These are phyloP conservation scores for Hyphantria cunea DNA, from an alignment of 1,140 invertebrate genomes.

Conservation along the genomic window DNA sequence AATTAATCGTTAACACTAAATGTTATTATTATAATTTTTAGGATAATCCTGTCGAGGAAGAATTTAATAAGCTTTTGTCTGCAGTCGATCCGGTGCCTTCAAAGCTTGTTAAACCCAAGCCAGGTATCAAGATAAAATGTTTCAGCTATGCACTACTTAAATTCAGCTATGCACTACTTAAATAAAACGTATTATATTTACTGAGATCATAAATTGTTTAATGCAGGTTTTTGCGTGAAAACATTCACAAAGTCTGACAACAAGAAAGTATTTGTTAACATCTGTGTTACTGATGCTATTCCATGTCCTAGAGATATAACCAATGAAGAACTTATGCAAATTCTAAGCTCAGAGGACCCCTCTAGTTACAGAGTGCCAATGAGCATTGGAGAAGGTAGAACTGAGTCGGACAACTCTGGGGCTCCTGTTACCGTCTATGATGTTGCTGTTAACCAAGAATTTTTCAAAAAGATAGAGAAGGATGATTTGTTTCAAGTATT, in stretches of 20 bases:
- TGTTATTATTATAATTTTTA: conserved; percentile 37
- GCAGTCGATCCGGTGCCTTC: conserved; percentile 56
- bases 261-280: conserved; percentile 90
- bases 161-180: too few species aligned
- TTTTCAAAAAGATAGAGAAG: conserved; percentile 86
- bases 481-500: conserved; percentile 88
- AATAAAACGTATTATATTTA: neutral
- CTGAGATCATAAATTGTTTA: conserved; percentile 2
- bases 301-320: conserved; percentile 91
- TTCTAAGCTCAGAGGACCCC: conserved; percentile 87
- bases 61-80: conserved; percentile 70
- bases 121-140: conserved; percentile 50
- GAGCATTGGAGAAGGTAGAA: conserved; percentile 91
- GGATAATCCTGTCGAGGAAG: conserved; percentile 68
- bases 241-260: conserved; percentile 85
- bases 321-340: conserved; percentile 87
- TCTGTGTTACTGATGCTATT: conserved; percentile 89
- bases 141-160: too few species aligned
- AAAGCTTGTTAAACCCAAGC: conserved; percentile 66
- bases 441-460: conserved; percentile 88
- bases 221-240: conserved; percentile 93
- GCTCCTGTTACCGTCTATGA: conserved; percentile 87
- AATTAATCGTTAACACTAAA: neutral
- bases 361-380: conserved; percentile 91
- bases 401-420: conserved; percentile 90